Evolutionary conservation across 2,113 vertebrate genomes (phyloP).

Genomic region (Sapayoa aenigma): DNA sequence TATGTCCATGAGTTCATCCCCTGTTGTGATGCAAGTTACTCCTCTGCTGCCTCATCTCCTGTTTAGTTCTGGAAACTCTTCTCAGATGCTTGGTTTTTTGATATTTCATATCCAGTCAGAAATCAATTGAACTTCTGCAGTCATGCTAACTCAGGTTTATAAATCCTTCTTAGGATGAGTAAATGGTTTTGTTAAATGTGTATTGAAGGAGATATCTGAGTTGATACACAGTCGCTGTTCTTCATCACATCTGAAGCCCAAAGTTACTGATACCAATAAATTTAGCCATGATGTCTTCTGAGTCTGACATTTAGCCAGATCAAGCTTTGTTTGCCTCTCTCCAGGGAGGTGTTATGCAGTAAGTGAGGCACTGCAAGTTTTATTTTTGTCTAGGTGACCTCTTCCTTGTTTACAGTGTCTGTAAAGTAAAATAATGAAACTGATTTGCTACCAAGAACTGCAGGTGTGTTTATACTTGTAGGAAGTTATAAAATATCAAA

Average conservation of each 20-base stretch:
- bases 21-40: not conserved
- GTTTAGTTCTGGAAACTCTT: not conserved
- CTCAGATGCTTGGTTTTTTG: not conserved
- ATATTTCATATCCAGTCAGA: not conserved
- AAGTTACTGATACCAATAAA: not conserved
- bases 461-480: not conserved
- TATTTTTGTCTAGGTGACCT: not conserved
- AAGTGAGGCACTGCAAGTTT: not conserved
- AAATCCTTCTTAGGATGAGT: not conserved
- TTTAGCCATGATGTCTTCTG: not conserved
- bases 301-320: not conserved
- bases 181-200: not conserved
- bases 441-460: not conserved
- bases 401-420: not conserved
- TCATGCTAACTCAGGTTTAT: not conserved
- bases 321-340: not conserved
- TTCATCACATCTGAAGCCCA: not conserved
- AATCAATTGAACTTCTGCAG: not conserved
- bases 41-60: not conserved
- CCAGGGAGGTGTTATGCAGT: not conserved
- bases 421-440: not conserved
- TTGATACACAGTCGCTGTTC: not conserved
- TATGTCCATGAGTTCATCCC: not conserved
- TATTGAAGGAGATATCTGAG: not conserved
- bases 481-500: not conserved